Conservation (phyloP, 2,113 vertebrate species). For the Neomonachus schauinslandi region DNA sequence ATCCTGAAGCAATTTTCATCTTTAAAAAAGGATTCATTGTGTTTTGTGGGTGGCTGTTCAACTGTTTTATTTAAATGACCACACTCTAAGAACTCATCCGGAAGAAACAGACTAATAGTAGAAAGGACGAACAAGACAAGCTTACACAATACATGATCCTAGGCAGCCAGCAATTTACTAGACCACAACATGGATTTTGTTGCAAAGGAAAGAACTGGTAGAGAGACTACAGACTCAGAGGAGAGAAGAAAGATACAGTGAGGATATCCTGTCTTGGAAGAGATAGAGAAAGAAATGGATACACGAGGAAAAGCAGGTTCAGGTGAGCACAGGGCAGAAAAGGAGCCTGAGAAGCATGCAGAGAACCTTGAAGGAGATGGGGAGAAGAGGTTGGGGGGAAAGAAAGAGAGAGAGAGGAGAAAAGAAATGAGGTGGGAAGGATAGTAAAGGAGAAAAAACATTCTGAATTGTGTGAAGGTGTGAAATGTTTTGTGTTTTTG, state of each 20-base stretch:
- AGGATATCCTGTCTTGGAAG: not conserved
- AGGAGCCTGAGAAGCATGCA: not conserved
- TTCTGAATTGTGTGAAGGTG: not conserved
- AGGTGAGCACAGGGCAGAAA: not conserved
- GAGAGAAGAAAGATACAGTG: not conserved
- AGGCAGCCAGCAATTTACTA: not conserved
- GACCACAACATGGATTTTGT: not conserved
- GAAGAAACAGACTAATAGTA: not conserved
- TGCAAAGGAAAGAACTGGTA: not conserved
- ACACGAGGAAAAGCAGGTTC: not conserved
- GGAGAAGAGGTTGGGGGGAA: too few species aligned
- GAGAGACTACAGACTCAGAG: not conserved
- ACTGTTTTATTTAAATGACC: not conserved
- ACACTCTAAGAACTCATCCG: not conserved
- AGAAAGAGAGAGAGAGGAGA: not conserved
- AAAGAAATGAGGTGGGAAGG: fast-evolving
- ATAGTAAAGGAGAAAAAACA: not conserved
- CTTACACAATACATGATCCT: not conserved
- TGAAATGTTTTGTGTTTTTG: not conserved
- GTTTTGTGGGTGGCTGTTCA: not conserved
- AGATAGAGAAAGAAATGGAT: too few species aligned
- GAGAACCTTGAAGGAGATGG: not conserved
- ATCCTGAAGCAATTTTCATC: conserved; percentile 39
- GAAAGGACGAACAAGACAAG: not conserved
- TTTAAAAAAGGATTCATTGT: conserved; percentile 29